Evolutionary conservation across 2,888 invertebrate genomes (phyloP), one percentile per base, ranked within the genome.

Genomic region (Netelia inedita): DNA sequence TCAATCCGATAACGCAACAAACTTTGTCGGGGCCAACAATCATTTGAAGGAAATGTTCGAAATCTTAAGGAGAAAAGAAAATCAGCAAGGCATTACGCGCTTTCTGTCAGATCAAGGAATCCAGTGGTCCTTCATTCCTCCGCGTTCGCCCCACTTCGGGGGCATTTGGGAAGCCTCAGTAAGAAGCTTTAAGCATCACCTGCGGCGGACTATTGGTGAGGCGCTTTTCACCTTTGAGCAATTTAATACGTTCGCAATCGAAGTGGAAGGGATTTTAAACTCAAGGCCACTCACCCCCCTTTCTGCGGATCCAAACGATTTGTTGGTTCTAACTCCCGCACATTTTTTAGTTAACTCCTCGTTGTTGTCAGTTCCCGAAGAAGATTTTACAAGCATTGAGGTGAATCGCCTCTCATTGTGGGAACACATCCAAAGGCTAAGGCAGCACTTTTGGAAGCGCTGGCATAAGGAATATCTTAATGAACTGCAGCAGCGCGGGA

Each of bases 381-480:
- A 41, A 35, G 41, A 63, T 35, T 63, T 28, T 16, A 14, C 50
- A 50, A 50, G 14, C 8, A 50, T n/a, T 0, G 14, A 14, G 10
- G 10, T n/a, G 14, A 59, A 72, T 16, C 72, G 72, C 21, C 43
- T 72, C 14, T 59, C 72, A 10, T 35, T n/a, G 5, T 63, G 63
- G 46, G 46, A 74, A 23, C 50, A 61, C 35, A 72, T 73, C 1
- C 83, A 87, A 65, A 19, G 19, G 23, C 35, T 82, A 10, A 57
- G 72, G 19, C 83, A 88, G 43, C 68, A 80, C 28, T 88, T 86
- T 76, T 87, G 86, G 84, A 76, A 55, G 46, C 74, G 68, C 21
- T 87, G 81, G 81, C 65, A 61, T n/a, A 69, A 73, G n/a, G 84
- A 86, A 73, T 87, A 85, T 73, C 41, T 88, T 5, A 63, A 79